Evolutionary conservation across 2,888 invertebrate species (phyloP).

Genomic region (Caenorhabditis zanzibari): DNA sequence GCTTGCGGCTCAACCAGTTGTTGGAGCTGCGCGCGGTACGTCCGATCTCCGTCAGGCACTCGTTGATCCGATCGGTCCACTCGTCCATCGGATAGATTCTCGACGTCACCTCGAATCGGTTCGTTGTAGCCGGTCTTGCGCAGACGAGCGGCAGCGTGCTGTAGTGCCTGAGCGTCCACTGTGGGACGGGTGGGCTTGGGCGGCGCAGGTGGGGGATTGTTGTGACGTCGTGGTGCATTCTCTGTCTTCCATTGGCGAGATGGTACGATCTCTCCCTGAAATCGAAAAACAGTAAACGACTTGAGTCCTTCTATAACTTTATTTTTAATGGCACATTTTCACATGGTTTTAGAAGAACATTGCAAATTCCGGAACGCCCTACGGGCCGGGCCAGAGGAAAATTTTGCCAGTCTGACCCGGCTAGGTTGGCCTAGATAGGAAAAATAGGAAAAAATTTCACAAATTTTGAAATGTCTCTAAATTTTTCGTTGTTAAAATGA

Average conservation of each 20-base stretch:
- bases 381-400: no score
- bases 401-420: no score
- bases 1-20: slow-evolving; percentile 77
- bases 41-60: slow-evolving; percentile 82
- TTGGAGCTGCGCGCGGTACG: slow-evolving; percentile 78
- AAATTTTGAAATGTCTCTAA: no score
- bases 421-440: no score
- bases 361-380: no score
- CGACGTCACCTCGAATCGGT: slow-evolving; percentile 75
- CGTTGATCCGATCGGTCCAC: slow-evolving; percentile 81
- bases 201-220: slow-evolving; percentile 78
- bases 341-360: no score
- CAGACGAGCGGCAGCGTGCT: slow-evolving; percentile 83
- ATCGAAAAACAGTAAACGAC: not conserved
- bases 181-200: slow-evolving; percentile 78
- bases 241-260: slow-evolving; percentile 82
- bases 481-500: no score
- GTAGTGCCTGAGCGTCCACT: slow-evolving; percentile 82
- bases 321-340: not conserved
- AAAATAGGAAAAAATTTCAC: no score
- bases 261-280: slow-evolving; percentile 80
- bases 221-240: slow-evolving; percentile 81
- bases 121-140: slow-evolving; percentile 83
- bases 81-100: slow-evolving; percentile 75
- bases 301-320: not conserved